Conservation (phyloP, 2,888 invertebrate genomes). For the Tipula unca region DNA sequence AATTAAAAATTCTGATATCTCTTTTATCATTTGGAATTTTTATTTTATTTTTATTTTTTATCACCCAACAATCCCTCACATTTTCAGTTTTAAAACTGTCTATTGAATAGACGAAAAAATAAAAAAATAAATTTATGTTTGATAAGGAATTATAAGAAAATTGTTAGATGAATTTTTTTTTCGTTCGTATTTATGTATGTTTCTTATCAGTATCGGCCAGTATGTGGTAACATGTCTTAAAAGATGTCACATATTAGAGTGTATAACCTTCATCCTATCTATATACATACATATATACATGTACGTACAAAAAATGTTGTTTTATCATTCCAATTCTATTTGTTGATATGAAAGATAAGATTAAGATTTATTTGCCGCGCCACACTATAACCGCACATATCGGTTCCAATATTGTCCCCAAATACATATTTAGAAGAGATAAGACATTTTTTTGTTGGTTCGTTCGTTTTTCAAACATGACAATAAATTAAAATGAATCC, state of each 20-base stretch:
- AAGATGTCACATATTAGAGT: background rate
- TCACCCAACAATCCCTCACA: background rate
- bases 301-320: too few relatives aligned
- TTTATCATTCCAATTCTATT: too few relatives aligned
- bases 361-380: background rate
- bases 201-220: background rate
- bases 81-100: background rate
- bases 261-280: background rate
- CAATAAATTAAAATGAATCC: background rate
- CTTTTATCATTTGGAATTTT: background rate
- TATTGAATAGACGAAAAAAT: background rate
- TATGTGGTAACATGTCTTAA: background rate
- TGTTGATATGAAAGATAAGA: background rate
- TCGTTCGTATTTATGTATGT: background rate
- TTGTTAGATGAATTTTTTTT: background rate
- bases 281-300: too few relatives aligned
- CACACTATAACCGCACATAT: background rate
- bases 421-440: background rate
- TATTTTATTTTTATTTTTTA: background rate
- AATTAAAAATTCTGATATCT: background rate
- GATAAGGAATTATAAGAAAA: background rate
- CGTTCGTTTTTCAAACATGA: background rate
- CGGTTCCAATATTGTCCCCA: background rate
- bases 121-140: background rate
- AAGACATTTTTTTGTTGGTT: background rate